These are phyloP conservation scores for Molanna angustata DNA, from an alignment of 2,888 invertebrate genomes.

Conservation along the genomic window DNA sequence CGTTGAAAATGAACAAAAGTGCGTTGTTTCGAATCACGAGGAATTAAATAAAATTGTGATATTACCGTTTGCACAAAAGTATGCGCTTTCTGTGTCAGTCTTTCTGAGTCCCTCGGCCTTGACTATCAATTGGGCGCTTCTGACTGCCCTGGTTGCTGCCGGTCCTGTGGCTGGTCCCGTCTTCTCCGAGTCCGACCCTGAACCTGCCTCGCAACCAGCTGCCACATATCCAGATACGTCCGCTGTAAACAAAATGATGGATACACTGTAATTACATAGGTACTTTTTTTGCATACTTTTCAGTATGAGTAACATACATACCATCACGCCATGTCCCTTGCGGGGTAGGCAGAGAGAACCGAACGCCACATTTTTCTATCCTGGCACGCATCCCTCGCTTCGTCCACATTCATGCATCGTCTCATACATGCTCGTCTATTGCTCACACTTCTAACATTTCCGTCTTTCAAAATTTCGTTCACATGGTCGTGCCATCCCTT, in stretches of 20 bases:
- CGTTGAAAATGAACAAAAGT: not conserved
- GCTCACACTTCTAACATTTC: too few relatives aligned
- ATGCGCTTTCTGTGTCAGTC: constrained; percentile 66
- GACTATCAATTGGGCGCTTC: constrained; percentile 59
- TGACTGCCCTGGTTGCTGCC: constrained; percentile 59
- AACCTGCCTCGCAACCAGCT: constrained; percentile 60
- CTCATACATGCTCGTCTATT: too few relatives aligned
- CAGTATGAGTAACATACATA: not conserved
- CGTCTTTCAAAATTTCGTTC: too few relatives aligned
- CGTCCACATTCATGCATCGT: too few relatives aligned
- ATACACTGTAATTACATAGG: too few relatives aligned
- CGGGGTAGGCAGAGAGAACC: too few relatives aligned
- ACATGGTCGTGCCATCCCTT: too few relatives aligned
- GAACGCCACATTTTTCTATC: too few relatives aligned
- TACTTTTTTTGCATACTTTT: not conserved
- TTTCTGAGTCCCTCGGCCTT: constrained; percentile 61
- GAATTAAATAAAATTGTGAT: not conserved
- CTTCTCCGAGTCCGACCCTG: constrained; percentile 55
- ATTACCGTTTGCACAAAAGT: constrained; percentile 67
- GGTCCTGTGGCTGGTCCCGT: constrained; percentile 58
- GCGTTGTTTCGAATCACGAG: not conserved
- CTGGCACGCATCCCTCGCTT: too few relatives aligned
- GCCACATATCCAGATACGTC: constrained; percentile 67
- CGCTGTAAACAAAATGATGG: constrained; percentile 50
- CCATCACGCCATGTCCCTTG: too few relatives aligned